Evolutionary conservation across 2,888 invertebrate genomes (phyloP).

Genomic region (Desoria tigrina): DNA sequence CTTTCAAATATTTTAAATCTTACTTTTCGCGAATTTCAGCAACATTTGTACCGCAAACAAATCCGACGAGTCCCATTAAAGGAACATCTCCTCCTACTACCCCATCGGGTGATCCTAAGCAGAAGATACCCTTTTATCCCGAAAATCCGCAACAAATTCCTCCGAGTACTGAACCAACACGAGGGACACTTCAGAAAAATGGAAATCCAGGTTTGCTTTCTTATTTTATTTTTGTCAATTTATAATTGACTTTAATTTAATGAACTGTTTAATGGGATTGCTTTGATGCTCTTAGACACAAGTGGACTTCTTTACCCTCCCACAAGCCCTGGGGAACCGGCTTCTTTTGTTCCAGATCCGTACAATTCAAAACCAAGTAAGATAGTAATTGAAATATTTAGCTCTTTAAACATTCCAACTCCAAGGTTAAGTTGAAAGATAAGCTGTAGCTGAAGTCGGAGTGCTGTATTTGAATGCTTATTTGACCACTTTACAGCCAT

Average conservation of each 20-base stretch:
- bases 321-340: background rate
- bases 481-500: too few species aligned
- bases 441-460: too few species aligned
- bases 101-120: background rate
- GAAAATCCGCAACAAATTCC: constrained; percentile 4
- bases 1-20: too few species aligned
- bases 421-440: too few species aligned
- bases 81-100: background rate
- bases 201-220: background rate
- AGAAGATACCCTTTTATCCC: constrained; percentile 5
- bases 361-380: constrained; percentile 4
- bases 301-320: background rate
- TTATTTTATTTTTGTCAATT: too few species aligned
- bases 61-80: background rate
- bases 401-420: too few species aligned
- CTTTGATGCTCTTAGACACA: background rate
- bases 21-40: background rate
- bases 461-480: too few species aligned
- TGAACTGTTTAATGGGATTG: background rate
- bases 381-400: too few species aligned
- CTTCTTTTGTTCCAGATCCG: constrained; percentile 5
- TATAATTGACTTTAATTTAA: background rate
- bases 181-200: background rate
- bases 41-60: background rate
- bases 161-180: background rate